Conservation (phyloP, 2,797 vertebrate genomes). For the Acropternis orthonyx region DNA sequence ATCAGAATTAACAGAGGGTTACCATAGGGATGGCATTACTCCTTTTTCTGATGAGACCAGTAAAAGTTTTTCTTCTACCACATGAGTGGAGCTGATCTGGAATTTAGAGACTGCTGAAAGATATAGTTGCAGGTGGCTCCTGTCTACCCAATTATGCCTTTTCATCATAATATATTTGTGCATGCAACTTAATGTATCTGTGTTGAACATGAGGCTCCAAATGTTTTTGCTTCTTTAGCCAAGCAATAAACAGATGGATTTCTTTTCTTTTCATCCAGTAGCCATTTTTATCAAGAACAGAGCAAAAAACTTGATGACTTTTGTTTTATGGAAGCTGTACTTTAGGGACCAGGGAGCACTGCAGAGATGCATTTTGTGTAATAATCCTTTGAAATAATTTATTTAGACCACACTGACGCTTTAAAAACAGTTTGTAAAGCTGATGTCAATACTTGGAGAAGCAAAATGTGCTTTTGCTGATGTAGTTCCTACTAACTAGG, state of each 20-base stretch:
- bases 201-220: neutral
- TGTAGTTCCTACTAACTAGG: neutral
- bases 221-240: neutral
- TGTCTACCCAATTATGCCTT: neutral
- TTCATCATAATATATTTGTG: neutral
- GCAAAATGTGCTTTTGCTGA: slow-evolving; percentile 8
- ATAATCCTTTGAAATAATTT: neutral
- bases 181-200: fast-evolving
- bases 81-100: neutral
- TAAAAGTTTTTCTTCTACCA: neutral
- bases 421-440: neutral
- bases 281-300: neutral
- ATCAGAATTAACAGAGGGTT: neutral
- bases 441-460: neutral
- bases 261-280: neutral
- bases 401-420: neutral
- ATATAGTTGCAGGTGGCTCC: neutral
- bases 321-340: neutral
- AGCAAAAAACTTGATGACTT: neutral
- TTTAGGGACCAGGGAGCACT: neutral
- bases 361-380: neutral
- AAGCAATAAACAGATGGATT: neutral
- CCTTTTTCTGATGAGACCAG: neutral
- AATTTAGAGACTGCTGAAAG: neutral
- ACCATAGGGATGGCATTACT: neutral